Base-by-base conservation (phyloP, 2,797 vertebrate species). In the Semotilus atromaculatus region DNA sequence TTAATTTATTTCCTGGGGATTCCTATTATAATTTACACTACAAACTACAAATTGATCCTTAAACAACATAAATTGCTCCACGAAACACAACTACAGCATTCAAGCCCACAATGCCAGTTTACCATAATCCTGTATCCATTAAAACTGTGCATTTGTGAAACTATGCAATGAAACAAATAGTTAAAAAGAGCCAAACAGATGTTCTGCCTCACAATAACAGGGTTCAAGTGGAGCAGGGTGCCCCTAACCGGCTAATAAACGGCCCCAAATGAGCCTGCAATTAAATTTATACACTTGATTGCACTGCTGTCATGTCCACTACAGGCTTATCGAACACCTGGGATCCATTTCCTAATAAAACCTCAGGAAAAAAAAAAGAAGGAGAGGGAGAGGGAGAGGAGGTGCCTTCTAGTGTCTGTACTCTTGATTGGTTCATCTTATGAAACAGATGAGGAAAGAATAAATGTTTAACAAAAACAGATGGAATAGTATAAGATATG, bases 221-320 rank as follows among this genome's bases (percentile, higher is more conserved):
- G 93, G 94, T 95, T 95, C 95, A 95, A 95, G 94, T 95, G 92
- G 94, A 96, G 94, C 92, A 91, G 93, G 94, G 94, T 95, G 93
- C 94, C 94, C 95, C 95, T 95, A 95, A 95, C 95, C 92, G 91
- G 93, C 94, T 95, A 95, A 95, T 95, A 96, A 96, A 95, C 93
- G 92, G 92, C 94, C 94, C 94, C 94, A 96, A 96, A 96, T 95
- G 95, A 95, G 94, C 92, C 94, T 93, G 95, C 94, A 96, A 96
- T 95, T 96, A 96, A 95, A 95, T 96, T 94, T 95, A 94, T 95
- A 95, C 94, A 95, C 95, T 95, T 95, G 95, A 96, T 95, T 95
- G 95, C 95, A 95, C 94, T 93, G 94, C 95, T 95, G 94, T 95
- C 95, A 95, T 95, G 94, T 96, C 95, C 94, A 96, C 93, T 95